Evolutionary conservation across 1,140 invertebrate species (phyloP).

Genomic region (Pantala flavescens): DNA sequence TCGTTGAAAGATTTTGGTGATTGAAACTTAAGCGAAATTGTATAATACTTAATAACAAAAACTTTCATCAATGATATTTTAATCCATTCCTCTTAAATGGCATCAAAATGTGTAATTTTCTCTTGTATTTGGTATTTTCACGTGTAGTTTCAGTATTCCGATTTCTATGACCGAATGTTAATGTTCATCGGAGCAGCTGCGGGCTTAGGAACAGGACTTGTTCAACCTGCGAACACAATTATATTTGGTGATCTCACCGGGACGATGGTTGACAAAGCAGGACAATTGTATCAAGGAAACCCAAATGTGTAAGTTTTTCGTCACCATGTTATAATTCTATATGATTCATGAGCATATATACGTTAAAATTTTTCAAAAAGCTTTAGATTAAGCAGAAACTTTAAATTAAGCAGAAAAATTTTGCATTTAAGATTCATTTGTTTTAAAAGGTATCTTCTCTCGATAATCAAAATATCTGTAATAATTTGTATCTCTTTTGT

Average conservation of each 20-base stretch:
- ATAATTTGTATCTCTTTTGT: neutral
- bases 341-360: neutral
- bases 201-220: neutral
- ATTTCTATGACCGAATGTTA: neutral
- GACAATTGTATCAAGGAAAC: neutral
- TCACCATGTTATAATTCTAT: neutral
- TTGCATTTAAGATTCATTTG: too few relatives aligned
- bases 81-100: too few relatives aligned
- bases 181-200: neutral
- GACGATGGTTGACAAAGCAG: slow-evolving; percentile 2
- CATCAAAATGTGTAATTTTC: too few relatives aligned
- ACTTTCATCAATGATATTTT: too few relatives aligned
- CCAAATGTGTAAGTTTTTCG: neutral
- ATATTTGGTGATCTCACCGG: slow-evolving; percentile 1
- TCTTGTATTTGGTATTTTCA: too few relatives aligned
- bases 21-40: too few relatives aligned
- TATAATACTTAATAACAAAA: too few relatives aligned
- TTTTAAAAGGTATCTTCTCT: too few relatives aligned
- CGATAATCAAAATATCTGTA: too few relatives aligned
- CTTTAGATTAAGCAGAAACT: too few relatives aligned
- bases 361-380: neutral
- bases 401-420: too few relatives aligned
- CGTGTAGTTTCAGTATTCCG: neutral
- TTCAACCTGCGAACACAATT: neutral
- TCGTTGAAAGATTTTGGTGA: too few relatives aligned